Evolutionary conservation across 2,113 vertebrate genomes (phyloP).

Genomic region (Xiphias gladius): DNA sequence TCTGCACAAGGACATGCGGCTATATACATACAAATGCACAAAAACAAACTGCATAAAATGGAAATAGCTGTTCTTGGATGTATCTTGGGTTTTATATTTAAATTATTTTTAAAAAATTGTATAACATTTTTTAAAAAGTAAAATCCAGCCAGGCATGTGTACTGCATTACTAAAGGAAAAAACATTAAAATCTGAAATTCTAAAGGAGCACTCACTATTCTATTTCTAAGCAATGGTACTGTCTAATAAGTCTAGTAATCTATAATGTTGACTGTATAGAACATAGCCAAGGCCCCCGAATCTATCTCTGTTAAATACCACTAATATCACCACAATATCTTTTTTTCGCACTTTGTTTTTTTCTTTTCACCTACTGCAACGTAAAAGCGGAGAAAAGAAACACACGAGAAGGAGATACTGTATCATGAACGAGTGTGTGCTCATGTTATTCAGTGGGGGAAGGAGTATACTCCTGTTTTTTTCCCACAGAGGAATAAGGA

Average conservation of each 20-base stretch:
- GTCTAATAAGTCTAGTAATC: not conserved
- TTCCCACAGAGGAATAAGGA: conserved; percentile 46
- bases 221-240: not conserved
- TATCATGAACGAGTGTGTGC: conserved; percentile 19
- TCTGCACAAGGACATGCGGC: conserved; percentile 3
- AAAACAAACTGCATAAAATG: not conserved
- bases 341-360: not conserved
- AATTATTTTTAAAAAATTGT: not conserved
- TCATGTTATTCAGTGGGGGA: conserved; percentile 29
- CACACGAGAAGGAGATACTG: conserved; percentile 7
- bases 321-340: not conserved
- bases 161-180: not conserved
- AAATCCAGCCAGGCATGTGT: not conserved
- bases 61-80: not conserved
- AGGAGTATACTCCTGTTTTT: conserved; percentile 2
- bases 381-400: not conserved
- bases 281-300: not conserved
- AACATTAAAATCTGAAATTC: not conserved
- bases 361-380: conserved; percentile 1
- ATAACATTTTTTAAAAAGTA: not conserved
- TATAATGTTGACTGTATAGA: not conserved
- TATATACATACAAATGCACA: not conserved
- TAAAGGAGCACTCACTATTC: not conserved
- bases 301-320: not conserved
- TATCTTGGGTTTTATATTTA: not conserved